Percentiles rank a stretch among this genome's conserved stretches.
These are phyloP conservation scores for Anadara kagoshimensis DNA, from an alignment of 1,140 invertebrate species.

Conservation along the genomic window DNA sequence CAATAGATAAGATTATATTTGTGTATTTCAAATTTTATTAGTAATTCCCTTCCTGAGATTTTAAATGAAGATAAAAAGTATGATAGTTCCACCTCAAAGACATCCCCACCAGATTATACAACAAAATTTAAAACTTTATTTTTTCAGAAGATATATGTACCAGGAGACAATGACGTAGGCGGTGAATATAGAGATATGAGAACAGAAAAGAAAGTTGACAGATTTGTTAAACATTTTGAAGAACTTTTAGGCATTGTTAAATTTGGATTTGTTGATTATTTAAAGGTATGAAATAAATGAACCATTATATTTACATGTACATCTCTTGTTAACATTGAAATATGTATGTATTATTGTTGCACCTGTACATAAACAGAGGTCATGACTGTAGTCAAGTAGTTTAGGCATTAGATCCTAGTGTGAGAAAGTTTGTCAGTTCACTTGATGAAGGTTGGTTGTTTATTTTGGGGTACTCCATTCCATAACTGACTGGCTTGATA, in stretches of 20 bases:
- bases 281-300: constrained; percentile 74
- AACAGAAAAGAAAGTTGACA: constrained; percentile 81
- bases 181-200: constrained; percentile 87
- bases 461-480: too few relatives aligned
- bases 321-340: not conserved
- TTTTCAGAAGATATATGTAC: constrained; percentile 87
- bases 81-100: too few relatives aligned
- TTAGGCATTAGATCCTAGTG: too few relatives aligned
- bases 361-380: not conserved
- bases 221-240: constrained; percentile 86
- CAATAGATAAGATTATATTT: too few relatives aligned
- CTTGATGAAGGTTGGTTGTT: too few relatives aligned
- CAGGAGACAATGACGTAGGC: constrained; percentile 96
- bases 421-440: too few relatives aligned
- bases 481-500: not conserved
- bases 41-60: too few relatives aligned
- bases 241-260: constrained; percentile 75
- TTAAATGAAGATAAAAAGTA: too few relatives aligned
- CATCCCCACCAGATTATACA: too few relatives aligned
- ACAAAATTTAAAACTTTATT: constrained; percentile 76
- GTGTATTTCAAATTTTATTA: too few relatives aligned
- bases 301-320: not conserved
- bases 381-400: not conserved
- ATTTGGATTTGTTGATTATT: constrained; percentile 75
- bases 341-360: not conserved